These are phyloP conservation scores for Vulpes ferrilata DNA, from an alignment of 2,113 vertebrate genomes.

Conservation along the genomic window DNA sequence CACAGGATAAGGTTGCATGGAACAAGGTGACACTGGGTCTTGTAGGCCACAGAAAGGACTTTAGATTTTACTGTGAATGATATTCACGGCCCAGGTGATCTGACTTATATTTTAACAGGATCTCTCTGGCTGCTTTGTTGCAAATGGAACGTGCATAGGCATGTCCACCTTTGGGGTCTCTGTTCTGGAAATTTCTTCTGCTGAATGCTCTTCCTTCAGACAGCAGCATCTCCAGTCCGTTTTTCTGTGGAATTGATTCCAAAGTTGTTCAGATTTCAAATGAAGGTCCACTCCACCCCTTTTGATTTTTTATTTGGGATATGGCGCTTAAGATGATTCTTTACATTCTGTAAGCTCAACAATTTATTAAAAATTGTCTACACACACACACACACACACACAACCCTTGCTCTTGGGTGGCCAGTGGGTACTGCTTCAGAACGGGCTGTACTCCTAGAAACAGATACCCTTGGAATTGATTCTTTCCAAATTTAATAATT, in stretches of 20 bases:
- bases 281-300: neutral
- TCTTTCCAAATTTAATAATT: neutral
- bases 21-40: accelerated
- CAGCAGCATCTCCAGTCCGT: neutral
- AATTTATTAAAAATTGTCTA: neutral
- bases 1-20: too few relatives aligned
- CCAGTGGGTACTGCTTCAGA: neutral
- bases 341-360: neutral
- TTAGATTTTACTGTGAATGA: neutral
- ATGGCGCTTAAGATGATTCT: neutral
- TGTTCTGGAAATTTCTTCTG: neutral
- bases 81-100: neutral
- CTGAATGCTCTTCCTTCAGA: neutral
- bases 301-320: neutral
- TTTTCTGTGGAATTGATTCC: neutral
- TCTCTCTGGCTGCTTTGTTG: neutral
- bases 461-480: neutral
- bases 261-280: neutral
- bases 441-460: neutral
- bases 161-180: too few relatives aligned
- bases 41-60: neutral
- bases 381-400: neutral
- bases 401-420: neutral
- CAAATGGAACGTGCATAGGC: neutral
- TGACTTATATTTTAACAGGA: neutral